These are phyloP conservation scores for Pseudochirops cupreus DNA, from an alignment of 2,797 vertebrate genomes.

Conservation along the genomic window DNA sequence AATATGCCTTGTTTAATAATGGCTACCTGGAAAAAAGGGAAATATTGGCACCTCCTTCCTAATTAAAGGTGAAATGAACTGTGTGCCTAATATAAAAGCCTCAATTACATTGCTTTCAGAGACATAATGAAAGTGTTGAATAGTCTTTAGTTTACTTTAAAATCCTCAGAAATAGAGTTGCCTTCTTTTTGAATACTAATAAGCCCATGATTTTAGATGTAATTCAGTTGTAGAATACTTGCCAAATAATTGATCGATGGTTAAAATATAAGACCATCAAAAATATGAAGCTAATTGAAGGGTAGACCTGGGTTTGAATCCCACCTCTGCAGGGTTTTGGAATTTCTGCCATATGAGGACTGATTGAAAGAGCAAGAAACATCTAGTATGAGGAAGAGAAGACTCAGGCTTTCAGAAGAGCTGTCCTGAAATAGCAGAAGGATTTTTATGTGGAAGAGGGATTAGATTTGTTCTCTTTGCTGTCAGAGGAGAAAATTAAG, in stretches of 20 bases:
- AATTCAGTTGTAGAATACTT: constrained; percentile 35
- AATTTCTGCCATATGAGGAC: neutral
- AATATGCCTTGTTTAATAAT: constrained; percentile 45
- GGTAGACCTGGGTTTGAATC: neutral
- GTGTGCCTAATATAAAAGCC: constrained; percentile 13
- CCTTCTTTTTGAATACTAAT: neutral
- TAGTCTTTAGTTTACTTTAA: constrained; percentile 43
- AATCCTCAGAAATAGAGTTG: constrained; percentile 5
- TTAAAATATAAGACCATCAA: constrained; percentile 42
- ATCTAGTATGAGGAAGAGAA: neutral
- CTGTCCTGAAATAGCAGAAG: neutral
- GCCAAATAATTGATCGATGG: constrained; percentile 11
- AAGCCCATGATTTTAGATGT: neutral
- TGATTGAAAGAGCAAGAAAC: neutral
- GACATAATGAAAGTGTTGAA: neutral
- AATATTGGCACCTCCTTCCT: constrained; percentile 33
- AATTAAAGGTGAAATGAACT: constrained; percentile 39
- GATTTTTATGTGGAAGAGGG: neutral
- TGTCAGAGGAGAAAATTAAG: neutral
- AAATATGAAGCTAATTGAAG: constrained; percentile 11
- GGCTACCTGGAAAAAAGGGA: constrained; percentile 55
- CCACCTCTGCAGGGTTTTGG: neutral
- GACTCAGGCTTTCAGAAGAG: neutral
- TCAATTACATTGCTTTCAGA: constrained; percentile 16
- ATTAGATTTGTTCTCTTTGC: neutral